Base-by-base conservation (phyloP, 2,113 vertebrate genomes). In the Forbesichthys agassizii region DNA sequence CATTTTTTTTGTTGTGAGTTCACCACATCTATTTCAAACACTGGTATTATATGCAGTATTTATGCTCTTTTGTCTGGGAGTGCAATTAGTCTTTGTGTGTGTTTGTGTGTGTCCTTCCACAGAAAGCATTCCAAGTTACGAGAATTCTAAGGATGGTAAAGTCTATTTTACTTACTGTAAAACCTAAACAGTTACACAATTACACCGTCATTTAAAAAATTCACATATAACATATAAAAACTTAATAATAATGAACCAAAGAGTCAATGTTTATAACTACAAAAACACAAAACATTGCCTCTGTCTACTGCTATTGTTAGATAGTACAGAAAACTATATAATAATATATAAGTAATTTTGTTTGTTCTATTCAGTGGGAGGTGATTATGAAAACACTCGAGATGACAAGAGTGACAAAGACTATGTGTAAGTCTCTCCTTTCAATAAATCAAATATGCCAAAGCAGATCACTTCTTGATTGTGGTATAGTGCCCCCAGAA, bases 71-170 rank as follows among this genome's bases (percentile, higher is more conserved):
- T 11, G 56, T 11, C 56, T 58, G 27, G 9, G 10, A 12, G 14
- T 42, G 4, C 14, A 7, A 42, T 42, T 33, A 10, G 20, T 27
- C 11, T 57, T 4, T 20, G 27, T 33, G 9, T 57, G 9, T 66
- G 33, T 57, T 4, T 20, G 27, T 33, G 9, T 57, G 9, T 66
- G 33, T 27, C 52, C 27, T 27, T 51, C 62, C 16, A 1, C 79
- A 90, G 90, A 79, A 14, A 90, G 83, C 27, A 84, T 70, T 7
- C 75, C 75, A 0, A 90, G 85, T 49, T 90, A 90, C 60, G 85
- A 86, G 66, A 90, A 85, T 53, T 71, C 70, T 52, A 14, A 14
- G 2, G 63, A 73, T 0, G 88, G 82, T 86, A 57, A 72, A 55
- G 36, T 48, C 2, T 59, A 5, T 18, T 11, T 53, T 33, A 20